phyloP scores from a whole-genome alignment of 2,888 invertebrate species.

The Omphaloscelis lunosa region DNA sequence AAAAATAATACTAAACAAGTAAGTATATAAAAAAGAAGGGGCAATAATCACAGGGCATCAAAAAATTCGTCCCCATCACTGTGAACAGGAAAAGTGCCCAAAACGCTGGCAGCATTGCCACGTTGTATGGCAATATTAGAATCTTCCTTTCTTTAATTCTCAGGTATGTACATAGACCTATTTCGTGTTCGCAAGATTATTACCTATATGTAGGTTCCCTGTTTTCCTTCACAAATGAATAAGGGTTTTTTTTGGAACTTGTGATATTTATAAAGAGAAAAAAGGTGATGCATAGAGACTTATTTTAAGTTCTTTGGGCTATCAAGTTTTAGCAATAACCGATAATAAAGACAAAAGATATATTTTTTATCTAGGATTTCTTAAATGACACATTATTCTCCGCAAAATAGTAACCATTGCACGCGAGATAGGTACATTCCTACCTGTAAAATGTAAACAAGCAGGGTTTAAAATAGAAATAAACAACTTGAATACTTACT shows the following conservation, averaged over 20 bases:
- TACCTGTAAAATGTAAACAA: neutral
- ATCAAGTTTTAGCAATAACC: neutral
- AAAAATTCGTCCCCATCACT: neutral
- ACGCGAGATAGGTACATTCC: neutral
- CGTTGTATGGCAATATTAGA: neutral
- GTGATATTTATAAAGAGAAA: neutral
- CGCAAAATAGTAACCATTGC: neutral
- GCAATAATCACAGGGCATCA: neutral
- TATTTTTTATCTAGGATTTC: neutral
- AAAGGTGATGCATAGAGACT: neutral
- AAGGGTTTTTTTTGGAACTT: neutral
- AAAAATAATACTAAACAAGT: too few species aligned
- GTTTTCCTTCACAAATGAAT: neutral
- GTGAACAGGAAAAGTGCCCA: neutral
- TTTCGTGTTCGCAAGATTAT: neutral
- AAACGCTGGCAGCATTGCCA: neutral
- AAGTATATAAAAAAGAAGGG: neutral
- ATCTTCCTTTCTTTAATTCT: neutral
- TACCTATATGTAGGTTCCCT: neutral
- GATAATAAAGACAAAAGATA: too few species aligned
- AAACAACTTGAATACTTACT: slow-evolving; percentile 58
- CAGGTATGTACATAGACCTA: neutral
- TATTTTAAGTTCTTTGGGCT: neutral
- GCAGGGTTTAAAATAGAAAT: neutral
- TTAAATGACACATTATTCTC: neutral